phyloP scores from a whole-genome alignment of 2,888 invertebrate species.

The Drosophila suboccidentalis region DNA sequence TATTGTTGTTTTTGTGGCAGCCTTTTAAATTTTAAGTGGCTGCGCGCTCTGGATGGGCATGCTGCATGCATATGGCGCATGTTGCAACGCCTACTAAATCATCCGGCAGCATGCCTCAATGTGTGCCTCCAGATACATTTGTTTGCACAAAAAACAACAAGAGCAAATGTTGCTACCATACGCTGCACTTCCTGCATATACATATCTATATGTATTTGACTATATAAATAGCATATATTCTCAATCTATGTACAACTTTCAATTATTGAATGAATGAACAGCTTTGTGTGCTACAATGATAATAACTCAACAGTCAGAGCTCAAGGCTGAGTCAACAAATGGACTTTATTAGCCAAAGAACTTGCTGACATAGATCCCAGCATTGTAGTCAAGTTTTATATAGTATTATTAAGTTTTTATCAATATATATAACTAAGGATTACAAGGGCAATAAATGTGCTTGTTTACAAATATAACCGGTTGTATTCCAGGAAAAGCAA shows the following conservation, averaged over 20 bases:
- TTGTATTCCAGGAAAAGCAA: not conserved
- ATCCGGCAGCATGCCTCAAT: slow-evolving; percentile 73
- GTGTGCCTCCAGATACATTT: slow-evolving; percentile 62
- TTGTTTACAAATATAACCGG: not conserved
- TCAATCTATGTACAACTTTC: slow-evolving; percentile 53
- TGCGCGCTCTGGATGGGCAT: slow-evolving; percentile 58
- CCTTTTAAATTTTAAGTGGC: slow-evolving; percentile 73
- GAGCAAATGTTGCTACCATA: slow-evolving; percentile 61
- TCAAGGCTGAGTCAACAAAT: slow-evolving; percentile 58
- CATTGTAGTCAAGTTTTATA: not conserved
- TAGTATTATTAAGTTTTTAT: slow-evolving; percentile 1
- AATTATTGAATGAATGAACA: slow-evolving; percentile 69
- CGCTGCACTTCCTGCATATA: slow-evolving; percentile 69
- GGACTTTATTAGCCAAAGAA: slow-evolving; percentile 42
- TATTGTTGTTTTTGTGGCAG: slow-evolving; percentile 53
- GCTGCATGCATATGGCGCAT: slow-evolving; percentile 78
- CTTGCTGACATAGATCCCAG: slow-evolving; percentile 45
- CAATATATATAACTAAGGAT: not conserved
- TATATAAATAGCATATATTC: slow-evolving; percentile 32
- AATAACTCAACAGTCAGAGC: slow-evolving; percentile 15
- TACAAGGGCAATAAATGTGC: not conserved
- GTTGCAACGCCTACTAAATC: slow-evolving; percentile 81
- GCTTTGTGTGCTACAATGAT: slow-evolving; percentile 48
- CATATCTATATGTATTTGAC: slow-evolving; percentile 13
- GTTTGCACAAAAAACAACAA: slow-evolving; percentile 63